Conservation (phyloP, 2,888 invertebrate genomes). For the Sturmia bella region DNA sequence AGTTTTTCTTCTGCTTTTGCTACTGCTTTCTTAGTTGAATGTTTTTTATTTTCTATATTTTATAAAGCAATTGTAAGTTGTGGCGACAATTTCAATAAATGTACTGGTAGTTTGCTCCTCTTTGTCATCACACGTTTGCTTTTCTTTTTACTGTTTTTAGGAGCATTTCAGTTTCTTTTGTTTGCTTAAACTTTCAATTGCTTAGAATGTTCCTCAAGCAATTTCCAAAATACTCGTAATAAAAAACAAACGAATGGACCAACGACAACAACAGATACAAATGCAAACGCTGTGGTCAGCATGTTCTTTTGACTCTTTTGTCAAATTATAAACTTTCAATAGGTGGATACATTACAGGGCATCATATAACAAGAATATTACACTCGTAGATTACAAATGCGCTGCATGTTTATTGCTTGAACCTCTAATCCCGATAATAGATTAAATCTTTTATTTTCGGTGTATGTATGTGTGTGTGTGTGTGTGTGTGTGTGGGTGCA, state of each 20-base stretch:
- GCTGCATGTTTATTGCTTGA: conserved; percentile 61
- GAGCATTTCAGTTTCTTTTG: conserved; percentile 58
- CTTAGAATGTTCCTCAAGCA: conserved; percentile 49
- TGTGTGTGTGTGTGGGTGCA: conserved; percentile 12
- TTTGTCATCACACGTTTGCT: background rate
- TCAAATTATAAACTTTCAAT: conserved; percentile 55
- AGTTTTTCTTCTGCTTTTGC: conserved; percentile 12
- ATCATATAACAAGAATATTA: conserved; percentile 10
- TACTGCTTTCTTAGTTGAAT: conserved; percentile 2
- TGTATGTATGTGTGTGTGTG: too few relatives aligned
- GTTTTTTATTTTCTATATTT: conserved; percentile 28
- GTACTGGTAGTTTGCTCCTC: conserved; percentile 2
- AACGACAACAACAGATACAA: too few relatives aligned
- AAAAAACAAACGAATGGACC: conserved; percentile 19
- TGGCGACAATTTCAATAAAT: conserved; percentile 68
- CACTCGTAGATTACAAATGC: conserved; percentile 56
- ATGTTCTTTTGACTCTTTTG: conserved; percentile 58
- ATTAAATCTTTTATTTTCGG: conserved; percentile 43
- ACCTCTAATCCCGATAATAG: conserved; percentile 66
- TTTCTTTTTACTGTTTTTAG: conserved; percentile 39
- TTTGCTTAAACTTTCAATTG: conserved; percentile 68
- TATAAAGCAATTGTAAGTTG: conserved; percentile 63
- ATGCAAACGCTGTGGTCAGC: conserved; percentile 64
- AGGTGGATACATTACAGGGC: conserved; percentile 46
- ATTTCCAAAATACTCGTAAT: conserved; percentile 48